phyloP scores from a whole-genome alignment of 2,888 invertebrate genomes.

The Harpalus rubripes region DNA sequence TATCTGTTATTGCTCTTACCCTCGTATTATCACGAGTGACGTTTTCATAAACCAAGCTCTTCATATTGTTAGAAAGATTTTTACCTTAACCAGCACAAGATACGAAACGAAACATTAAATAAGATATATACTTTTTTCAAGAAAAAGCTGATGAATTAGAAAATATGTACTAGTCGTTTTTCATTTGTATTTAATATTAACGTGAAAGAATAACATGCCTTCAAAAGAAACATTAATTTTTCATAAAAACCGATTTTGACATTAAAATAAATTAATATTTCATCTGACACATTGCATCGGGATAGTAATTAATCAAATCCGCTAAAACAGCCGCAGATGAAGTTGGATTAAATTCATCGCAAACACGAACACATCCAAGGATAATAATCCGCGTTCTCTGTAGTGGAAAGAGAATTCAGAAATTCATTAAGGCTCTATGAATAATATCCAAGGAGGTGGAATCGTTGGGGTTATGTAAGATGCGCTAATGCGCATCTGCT shows the following conservation, averaged over 20 bases:
- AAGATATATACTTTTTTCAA: too few species aligned
- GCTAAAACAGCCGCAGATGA: constrained; percentile 1
- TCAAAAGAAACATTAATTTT: background rate
- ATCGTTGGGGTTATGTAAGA: background rate
- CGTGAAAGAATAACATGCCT: too few species aligned
- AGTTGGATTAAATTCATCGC: constrained; percentile 23
- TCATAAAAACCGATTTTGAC: background rate
- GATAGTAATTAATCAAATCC: constrained; percentile 49
- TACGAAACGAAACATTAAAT: too few species aligned
- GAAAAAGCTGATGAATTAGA: too few species aligned
- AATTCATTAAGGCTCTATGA: constrained; percentile 37
- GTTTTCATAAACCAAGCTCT: too few species aligned
- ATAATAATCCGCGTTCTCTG: constrained; percentile 7
- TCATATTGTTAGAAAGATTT: too few species aligned
- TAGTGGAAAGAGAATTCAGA: constrained; percentile 8
- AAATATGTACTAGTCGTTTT: too few species aligned
- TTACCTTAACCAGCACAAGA: too few species aligned
- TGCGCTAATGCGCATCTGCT: background rate
- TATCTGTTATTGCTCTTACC: too few species aligned
- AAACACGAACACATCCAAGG: constrained; percentile 26
- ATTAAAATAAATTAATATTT: constrained; percentile 30
- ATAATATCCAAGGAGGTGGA: constrained; percentile 18
- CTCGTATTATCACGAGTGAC: too few species aligned
- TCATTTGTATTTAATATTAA: too few species aligned
- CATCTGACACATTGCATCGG: constrained; percentile 30